Evolutionary conservation across 1,140 invertebrate species (phyloP).

Genomic region (Oppia nitens): DNA sequence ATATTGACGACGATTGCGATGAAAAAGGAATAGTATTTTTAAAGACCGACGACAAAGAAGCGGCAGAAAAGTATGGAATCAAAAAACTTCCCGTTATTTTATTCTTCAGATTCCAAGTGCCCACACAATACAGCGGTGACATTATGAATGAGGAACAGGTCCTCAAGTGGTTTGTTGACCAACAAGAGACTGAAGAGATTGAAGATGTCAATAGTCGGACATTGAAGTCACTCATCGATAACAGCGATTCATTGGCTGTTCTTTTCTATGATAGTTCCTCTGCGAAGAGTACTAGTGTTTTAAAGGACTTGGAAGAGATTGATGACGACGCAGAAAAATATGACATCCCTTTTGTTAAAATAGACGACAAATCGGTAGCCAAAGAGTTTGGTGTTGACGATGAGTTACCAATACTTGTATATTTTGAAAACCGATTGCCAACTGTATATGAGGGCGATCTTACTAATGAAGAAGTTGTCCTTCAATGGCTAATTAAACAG

Average conservation of each 20-base stretch:
- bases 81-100: constrained; percentile 22
- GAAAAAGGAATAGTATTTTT: constrained; percentile 24
- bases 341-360: constrained; percentile 26
- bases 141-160: constrained; percentile 80
- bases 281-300: constrained; percentile 19
- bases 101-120: constrained; percentile 25
- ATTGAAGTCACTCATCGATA: constrained; percentile 61
- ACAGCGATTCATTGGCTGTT: constrained; percentile 77
- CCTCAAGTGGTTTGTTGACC: constrained; percentile 69
- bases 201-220: constrained; percentile 90
- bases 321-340: constrained; percentile 25
- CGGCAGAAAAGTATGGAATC: constrained; percentile 25
- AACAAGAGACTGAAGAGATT: constrained; percentile 76
- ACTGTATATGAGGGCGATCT: constrained; percentile 42
- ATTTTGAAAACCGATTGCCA: constrained; percentile 24
- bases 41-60: constrained; percentile 25
- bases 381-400: constrained; percentile 24
- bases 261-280: constrained; percentile 36
- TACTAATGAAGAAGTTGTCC: constrained; percentile 73
- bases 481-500: constrained; percentile 74
- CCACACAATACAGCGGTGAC: constrained; percentile 37
- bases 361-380: constrained; percentile 24
- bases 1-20: constrained; percentile 26
- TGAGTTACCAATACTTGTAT: constrained; percentile 24
- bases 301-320: constrained; percentile 29